Conservation (phyloP, 2,113 vertebrate species). For the Myrmecophaga tridactyla region DNA sequence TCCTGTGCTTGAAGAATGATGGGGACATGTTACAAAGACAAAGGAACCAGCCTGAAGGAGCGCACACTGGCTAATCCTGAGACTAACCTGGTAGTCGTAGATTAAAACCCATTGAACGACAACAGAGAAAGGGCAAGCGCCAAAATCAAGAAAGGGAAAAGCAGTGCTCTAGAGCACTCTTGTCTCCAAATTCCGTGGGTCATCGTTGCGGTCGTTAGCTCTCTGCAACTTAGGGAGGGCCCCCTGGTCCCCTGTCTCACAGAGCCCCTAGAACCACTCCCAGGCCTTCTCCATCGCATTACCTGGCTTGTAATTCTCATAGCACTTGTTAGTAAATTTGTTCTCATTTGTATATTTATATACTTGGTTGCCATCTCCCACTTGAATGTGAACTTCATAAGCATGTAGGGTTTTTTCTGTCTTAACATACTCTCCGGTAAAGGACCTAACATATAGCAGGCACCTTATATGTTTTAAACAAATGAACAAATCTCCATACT, state of each 20-base stretch:
- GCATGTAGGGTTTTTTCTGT: background rate
- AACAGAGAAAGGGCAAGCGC: background rate
- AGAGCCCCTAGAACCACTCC: background rate
- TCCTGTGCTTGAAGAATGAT: too few relatives aligned
- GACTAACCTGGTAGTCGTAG: too few relatives aligned
- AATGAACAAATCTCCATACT: background rate
- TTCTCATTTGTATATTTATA: background rate
- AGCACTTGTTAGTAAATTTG: background rate
- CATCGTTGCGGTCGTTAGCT: background rate
- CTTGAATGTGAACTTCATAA: background rate
- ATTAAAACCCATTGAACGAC: too few relatives aligned
- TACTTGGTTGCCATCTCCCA: background rate
- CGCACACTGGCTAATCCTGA: too few relatives aligned
- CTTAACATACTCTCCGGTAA: background rate
- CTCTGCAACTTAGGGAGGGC: background rate
- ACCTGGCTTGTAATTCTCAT: background rate
- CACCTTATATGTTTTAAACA: background rate
- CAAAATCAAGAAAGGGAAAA: background rate
- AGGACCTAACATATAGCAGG: background rate
- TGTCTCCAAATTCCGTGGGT: too few relatives aligned
- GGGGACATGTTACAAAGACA: too few relatives aligned
- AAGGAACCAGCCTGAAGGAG: too few relatives aligned
- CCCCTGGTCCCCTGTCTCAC: background rate
- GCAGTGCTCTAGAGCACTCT: background rate
- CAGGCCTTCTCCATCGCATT: background rate